Evolutionary conservation across 2,113 vertebrate species (phyloP), one percentile per base, ranked within the genome.

Genomic region (Hippocampus guttulatus): DNA sequence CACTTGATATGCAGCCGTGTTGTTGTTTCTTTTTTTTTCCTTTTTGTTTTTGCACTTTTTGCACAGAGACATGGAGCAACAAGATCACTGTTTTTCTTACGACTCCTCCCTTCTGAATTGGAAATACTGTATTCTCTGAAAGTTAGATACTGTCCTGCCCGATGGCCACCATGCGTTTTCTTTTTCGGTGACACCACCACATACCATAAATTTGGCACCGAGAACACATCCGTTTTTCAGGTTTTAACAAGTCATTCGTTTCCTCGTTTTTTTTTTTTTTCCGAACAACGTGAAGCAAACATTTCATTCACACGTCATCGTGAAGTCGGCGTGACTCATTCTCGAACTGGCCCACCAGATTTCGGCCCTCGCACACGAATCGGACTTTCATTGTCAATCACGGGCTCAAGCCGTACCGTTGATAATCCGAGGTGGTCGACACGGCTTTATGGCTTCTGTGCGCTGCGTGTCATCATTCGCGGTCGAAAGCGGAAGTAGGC

Each of bases 61-160:
- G 33, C 82, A 70, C 55, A 65, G 0, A 57, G 9, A 70, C 41
- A 47, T 6, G 33, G 25, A 20, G 52, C 60, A 23, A 16, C 52
- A 15, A 16, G 64, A 21, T 67, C 23, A 68, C 3, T 9, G 3
- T 16, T 62, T 43, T 38, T 10, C 6, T 33, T 30, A 64, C 9
- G 10, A 64, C 9, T 16, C 8, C 20, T 38, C 11, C 18, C 8
- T 33, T 62, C 75, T 90, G 92, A 90, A 83, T 88, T 88, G 88
- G 83, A 87, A 81, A 92, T 81, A 27, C 25, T 27, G 25, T 27
- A 83, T 60, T 16, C 25, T 18, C 57, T 18, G 11, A 11, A 75
- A 83, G 78, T 81, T 73, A 54, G 73, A 73, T 75, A 69, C 25
- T 71, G 57, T 8, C 5, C 25, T 30, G 4, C 0, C 25, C 12